Evolutionary conservation across 1,140 invertebrate species (phyloP), one percentile per base, ranked within the genome.

Genomic region (Brachionus manjavacas): DNA sequence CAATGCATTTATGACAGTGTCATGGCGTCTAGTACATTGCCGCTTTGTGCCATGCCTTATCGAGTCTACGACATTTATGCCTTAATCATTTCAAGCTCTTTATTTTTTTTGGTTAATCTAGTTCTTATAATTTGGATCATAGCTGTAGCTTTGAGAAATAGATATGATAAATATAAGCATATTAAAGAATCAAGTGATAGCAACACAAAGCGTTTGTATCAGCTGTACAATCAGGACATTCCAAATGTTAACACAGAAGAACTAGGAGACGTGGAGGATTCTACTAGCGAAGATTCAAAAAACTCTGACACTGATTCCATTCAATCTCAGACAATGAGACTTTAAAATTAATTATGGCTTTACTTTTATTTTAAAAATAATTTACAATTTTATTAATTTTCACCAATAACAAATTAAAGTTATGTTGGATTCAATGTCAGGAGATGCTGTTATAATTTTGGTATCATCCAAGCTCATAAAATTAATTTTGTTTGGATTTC

Each of bases 391-490:
- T n/a, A 72, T 28, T 35, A 11, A 41, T 41, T 72, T 72, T 72
- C n/a, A 81, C 79, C 79, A 81, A 14, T 64, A 81, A 64, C 35
- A 81, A 60, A 81, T 81, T 9, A 68, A 3, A 3, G 52, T 60
- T 12, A 81, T 68, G 14, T 68, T 81, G 39, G 79, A 81, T 81
- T 81, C 41, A n/a, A 23, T 43, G 14, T 88, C 88, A 8, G 88
- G 88, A 0, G 88, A 88, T 8, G 87, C 88, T 68, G 88, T 88
- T 28, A 89, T 87, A 12, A 89, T 86, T 72, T 87, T 87, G 3
- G 88, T 88, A n/a, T 89, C 87, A 28, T 85, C 86, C 3, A 88
- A 86, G 84, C 86, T 87, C 88, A 89, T 88, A 76, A 86, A 74
- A 78, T 88, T 87, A 25, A 89, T 86, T 23, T 86, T 79, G 1